phyloP scores from a whole-genome alignment of 2,113 vertebrate species.

The Dendropsophus ebraccatus region DNA sequence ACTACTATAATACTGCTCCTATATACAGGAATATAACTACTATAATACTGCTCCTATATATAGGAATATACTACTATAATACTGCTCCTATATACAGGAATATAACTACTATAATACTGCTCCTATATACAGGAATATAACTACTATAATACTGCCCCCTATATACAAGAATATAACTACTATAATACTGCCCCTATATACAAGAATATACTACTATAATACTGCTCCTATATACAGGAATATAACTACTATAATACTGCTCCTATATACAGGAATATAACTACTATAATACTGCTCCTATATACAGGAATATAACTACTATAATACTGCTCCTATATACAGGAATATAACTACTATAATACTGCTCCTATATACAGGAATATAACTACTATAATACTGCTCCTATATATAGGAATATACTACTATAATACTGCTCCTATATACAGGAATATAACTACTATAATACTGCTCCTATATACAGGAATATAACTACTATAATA shows the following conservation, averaged over 20 bases:
- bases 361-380: background rate
- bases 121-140: background rate
- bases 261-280: slow-evolving; percentile 7
- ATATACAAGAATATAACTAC: slow-evolving; percentile 1
- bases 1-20: background rate
- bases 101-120: slow-evolving; percentile 16
- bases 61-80: background rate
- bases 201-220: slow-evolving; percentile 20
- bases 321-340: background rate
- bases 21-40: background rate
- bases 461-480: background rate
- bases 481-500: slow-evolving; percentile 3
- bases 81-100: background rate
- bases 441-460: background rate
- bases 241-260: slow-evolving; percentile 9
- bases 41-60: background rate
- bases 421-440: background rate
- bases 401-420: background rate
- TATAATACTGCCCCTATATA: background rate
- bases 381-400: slow-evolving; percentile 15
- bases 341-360: slow-evolving; percentile 25
- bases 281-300: slow-evolving; percentile 12
- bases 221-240: background rate
- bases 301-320: background rate
- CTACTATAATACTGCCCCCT: background rate